Base-by-base conservation (phyloP, 1,140 invertebrate genomes). In the Antheraea pernyi region DNA sequence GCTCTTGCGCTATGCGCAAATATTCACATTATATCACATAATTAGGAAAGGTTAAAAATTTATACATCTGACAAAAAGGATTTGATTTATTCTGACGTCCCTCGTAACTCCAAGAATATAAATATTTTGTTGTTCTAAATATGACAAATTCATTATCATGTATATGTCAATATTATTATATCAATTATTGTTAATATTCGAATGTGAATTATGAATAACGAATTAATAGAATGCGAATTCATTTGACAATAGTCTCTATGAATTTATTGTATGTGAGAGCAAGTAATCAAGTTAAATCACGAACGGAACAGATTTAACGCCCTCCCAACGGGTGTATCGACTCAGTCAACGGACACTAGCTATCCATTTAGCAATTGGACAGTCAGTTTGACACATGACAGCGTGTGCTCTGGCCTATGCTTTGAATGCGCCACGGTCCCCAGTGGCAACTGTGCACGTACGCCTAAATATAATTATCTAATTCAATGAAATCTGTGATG, bases 331-430 rank as follows among this genome's bases (percentile, higher is more conserved):
- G 72, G 65, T 69, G 63, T 64, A 62, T 70, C 72, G 70, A 62
- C 64, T 71, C 68, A 64, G 61, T 69, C 63, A 71, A 42, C 59
- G 74, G 76, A 74, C 72, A 72, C 65, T 59, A 68, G 72, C 76
- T 67, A 75, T 78, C 77, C 74, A 76, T 78, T 78, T 78, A 78
- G 65, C 76, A 78, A 71, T 78, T 69, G 73, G 73, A 78, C 77
- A 74, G 72, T 72, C 74, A 67, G 74, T 74, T 74, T 76, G 77
- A 76, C 72, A 73, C 69, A 70, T 71, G 72, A 71, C 77, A 74
- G 68, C 66, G 66, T 71, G 60, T 60, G 61, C 69, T 30, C 22
- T 61, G 30, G 39, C 39, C 19, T 53, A 53, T n/a, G 46, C 46
- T 53, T 53, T 11, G 46, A 53, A 53, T 53, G 46, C 46, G 16